phyloP scores from a whole-genome alignment of 2,888 invertebrate species.

The Selenia dentaria region DNA sequence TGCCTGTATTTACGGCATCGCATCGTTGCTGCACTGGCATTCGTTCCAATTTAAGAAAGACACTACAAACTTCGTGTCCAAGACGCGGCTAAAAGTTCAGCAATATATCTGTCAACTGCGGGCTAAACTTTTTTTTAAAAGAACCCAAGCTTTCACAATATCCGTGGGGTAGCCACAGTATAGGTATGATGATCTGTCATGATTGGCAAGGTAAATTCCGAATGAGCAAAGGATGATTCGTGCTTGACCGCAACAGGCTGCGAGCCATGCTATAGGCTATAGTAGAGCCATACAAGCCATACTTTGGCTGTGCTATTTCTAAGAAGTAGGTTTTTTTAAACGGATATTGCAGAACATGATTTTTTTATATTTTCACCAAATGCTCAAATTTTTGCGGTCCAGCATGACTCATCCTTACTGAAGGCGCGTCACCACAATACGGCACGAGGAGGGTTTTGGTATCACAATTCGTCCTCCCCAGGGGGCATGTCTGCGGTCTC shows the following conservation, averaged over 20 bases:
- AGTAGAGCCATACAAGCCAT: too few species aligned
- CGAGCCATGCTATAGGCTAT: not conserved
- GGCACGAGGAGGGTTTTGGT: not conserved
- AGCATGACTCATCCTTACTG: not conserved
- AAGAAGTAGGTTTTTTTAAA: too few species aligned
- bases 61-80: not conserved
- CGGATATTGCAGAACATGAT: too few species aligned
- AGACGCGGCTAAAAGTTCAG: not conserved
- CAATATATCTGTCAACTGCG: not conserved
- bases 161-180: too few species aligned
- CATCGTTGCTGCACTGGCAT: slow-evolving; percentile 21
- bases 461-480: slow-evolving; percentile 71
- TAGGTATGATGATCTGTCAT: too few species aligned
- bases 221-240: too few species aligned
- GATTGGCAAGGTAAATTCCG: too few species aligned
- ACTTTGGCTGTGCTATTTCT: too few species aligned
- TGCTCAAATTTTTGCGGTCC: not conserved
- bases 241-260: not conserved
- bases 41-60: too few species aligned
- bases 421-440: slow-evolving; percentile 6
- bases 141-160: too few species aligned
- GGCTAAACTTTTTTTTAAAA: too few species aligned
- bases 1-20: slow-evolving; percentile 30
- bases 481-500: slow-evolving; percentile 80
- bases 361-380: too few species aligned